phyloP scores from a whole-genome alignment of 2,888 invertebrate genomes.

The Watsonalla cultraria region DNA sequence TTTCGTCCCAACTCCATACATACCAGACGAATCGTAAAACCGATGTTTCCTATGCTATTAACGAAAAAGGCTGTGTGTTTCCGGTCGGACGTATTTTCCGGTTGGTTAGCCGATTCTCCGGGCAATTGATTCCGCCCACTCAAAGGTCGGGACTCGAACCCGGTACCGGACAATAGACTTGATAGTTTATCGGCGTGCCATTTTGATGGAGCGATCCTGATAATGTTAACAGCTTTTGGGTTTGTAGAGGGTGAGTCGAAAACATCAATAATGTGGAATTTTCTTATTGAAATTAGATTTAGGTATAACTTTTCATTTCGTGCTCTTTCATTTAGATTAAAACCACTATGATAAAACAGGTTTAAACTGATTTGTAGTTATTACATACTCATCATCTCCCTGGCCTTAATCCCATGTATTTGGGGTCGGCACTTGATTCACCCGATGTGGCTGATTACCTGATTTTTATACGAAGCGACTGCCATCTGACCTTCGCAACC shows the following conservation, averaged over 20 bases:
- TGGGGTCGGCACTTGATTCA: no score
- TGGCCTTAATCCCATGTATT: no score
- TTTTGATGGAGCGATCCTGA: conserved; percentile 56
- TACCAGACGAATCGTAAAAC: neutral
- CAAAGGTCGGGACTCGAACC: conserved; percentile 54
- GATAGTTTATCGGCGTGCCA: conserved; percentile 64
- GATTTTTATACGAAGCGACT: no score
- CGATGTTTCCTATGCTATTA: conserved; percentile 43
- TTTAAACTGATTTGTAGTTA: no score
- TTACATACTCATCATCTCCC: no score
- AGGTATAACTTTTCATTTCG: no score
- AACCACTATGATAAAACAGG: no score
- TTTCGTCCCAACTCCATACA: neutral
- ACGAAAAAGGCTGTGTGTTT: conserved; percentile 55
- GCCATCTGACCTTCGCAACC: no score
- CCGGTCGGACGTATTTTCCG: conserved; percentile 72
- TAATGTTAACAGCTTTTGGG: conserved; percentile 54
- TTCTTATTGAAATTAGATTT: conserved; percentile 1
- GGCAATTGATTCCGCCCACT: conserved; percentile 65
- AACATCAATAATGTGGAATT: neutral
- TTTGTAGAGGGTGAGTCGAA: conserved; percentile 2
- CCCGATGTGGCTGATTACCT: no score
- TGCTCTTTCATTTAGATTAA: no score
- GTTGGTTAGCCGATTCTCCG: conserved; percentile 75
- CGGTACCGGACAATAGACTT: conserved; percentile 44